Percentiles rank a stretch among this genome's conserved stretches.
Evolutionary conservation across 1,140 invertebrate genomes (phyloP).

Genomic region (Nephotettix cincticeps): DNA sequence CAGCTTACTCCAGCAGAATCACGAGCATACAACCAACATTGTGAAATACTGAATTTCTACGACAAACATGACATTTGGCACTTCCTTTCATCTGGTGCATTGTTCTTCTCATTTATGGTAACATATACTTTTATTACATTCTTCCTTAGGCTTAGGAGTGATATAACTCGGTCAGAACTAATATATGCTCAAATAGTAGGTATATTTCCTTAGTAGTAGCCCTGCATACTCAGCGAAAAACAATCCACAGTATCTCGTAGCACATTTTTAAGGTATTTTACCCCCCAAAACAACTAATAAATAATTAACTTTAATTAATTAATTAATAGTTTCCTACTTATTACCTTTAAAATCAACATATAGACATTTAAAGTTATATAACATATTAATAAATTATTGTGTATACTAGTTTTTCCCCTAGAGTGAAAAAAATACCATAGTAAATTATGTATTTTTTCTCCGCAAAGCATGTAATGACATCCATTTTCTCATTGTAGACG

Average conservation of each 20-base stretch:
- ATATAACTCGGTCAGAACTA: not conserved
- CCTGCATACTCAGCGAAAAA: too few relatives aligned
- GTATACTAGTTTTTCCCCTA: too few relatives aligned
- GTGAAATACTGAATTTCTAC: constrained; percentile 75
- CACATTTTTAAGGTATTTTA: not conserved
- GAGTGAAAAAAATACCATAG: too few relatives aligned
- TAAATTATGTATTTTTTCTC: too few relatives aligned
- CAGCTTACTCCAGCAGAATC: constrained; percentile 78
- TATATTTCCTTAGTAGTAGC: not conserved
- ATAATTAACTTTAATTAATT: too few relatives aligned
- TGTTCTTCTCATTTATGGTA: constrained; percentile 88
- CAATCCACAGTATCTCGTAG: not conserved
- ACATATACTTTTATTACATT: constrained; percentile 29
- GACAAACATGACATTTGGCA: constrained; percentile 92
- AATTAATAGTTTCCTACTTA: too few relatives aligned
- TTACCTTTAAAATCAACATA: too few relatives aligned
- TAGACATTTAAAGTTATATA: too few relatives aligned
- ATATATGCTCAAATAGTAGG: not conserved
- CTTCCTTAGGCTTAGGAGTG: not conserved
- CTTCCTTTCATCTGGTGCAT: constrained; percentile 77
- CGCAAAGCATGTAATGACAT: too few relatives aligned
- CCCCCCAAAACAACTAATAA: not conserved
- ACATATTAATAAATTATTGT: too few relatives aligned
- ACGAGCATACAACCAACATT: constrained; percentile 70
- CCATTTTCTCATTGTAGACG: too few relatives aligned